A percentile compares a stretch with the other conserved stretches of the same genome.
Evolutionary conservation across 2,888 invertebrate genomes (phyloP).

Genomic region (Cryptocephalus moraei): DNA sequence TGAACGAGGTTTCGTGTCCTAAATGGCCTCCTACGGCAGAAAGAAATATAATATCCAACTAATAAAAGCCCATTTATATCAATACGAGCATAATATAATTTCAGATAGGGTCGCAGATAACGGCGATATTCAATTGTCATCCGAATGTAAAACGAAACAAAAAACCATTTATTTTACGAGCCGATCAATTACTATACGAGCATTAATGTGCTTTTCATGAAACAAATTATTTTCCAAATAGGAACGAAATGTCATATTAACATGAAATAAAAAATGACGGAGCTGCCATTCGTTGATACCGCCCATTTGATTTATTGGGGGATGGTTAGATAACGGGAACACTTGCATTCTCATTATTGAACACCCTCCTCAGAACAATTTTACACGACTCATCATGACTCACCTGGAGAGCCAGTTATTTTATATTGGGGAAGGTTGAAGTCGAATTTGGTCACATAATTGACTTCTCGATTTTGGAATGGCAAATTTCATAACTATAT

Average conservation of each 20-base stretch:
- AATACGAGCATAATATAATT: slow-evolving; percentile 15
- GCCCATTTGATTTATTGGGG: too few species aligned
- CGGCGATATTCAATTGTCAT: background rate
- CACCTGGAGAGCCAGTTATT: too few species aligned
- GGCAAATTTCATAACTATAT: too few species aligned
- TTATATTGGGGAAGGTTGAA: too few species aligned
- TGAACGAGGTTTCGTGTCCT: slow-evolving; percentile 6
- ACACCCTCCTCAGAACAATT: too few species aligned
- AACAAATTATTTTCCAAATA: slow-evolving; percentile 14
- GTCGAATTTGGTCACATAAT: too few species aligned
- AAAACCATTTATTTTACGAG: slow-evolving; percentile 12
- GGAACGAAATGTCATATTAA: slow-evolving; percentile 14
- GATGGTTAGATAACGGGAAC: too few species aligned
- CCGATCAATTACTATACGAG: slow-evolving; percentile 12
- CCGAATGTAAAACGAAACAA: slow-evolving; percentile 7
- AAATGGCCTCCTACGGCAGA: slow-evolving; percentile 9
- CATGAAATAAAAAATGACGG: slow-evolving; percentile 13
- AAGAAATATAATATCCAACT: slow-evolving; percentile 14
- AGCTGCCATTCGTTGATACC: slow-evolving; percentile 1
- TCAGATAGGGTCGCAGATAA: slow-evolving; percentile 7
- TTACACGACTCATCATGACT: too few species aligned
- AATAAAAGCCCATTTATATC: slow-evolving; percentile 16
- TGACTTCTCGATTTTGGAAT: too few species aligned
- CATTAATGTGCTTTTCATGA: slow-evolving; percentile 14
- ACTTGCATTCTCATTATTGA: too few species aligned